Evolutionary conservation across 2,113 vertebrate species (phyloP), one percentile per base, ranked within the genome.

Genomic region (Cebidichthys violaceus): DNA sequence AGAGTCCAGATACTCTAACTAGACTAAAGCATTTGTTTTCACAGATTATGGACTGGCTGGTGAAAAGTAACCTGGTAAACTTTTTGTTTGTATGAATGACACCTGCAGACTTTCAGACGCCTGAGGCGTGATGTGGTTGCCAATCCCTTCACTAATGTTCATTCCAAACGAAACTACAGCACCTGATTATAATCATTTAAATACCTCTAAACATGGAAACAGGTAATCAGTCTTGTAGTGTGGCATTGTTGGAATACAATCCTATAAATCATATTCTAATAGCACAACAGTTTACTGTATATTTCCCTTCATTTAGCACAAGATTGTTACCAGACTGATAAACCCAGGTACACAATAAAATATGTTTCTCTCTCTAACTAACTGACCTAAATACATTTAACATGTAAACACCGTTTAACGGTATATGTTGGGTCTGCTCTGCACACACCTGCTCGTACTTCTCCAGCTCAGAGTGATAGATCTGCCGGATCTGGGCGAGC

Each of bases 381-480:
- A 15, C 27, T 45, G 37, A n/a, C 37, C 64, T 45, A 2, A 20
- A 67, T 17, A 9, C 14, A 59, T 9, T 18, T 9, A 61, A 35
- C 66, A 33, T 55, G 6, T 75, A 29, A 59, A 31, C 33, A 43
- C 47, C 15, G 8, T 10, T 29, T 31, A 29, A 64, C 22, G 41
- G 33, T 8, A 9, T 9, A 50, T 39, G 41, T 31, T 35, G 7
- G 1, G 24, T 55, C 60, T 4, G 15, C 47, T 75, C 18, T 22
- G 65, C 47, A 83, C 84, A 72, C 71, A 97, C 97, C 97, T 97
- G 97, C 93, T 97, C 96, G 66, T 97, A 97, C 89, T 97, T 97
- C 96, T 97, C 96, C 93, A 97, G 95, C 94, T 97, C 97, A 64
- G 96, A 97, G 95, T 96, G 96, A 94, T 97, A 97, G 87, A 97